Percentiles rank a stretch among this genome's conserved stretches.
Conservation (phyloP, 2,888 invertebrate species). For the Gymnocheta viridis region DNA sequence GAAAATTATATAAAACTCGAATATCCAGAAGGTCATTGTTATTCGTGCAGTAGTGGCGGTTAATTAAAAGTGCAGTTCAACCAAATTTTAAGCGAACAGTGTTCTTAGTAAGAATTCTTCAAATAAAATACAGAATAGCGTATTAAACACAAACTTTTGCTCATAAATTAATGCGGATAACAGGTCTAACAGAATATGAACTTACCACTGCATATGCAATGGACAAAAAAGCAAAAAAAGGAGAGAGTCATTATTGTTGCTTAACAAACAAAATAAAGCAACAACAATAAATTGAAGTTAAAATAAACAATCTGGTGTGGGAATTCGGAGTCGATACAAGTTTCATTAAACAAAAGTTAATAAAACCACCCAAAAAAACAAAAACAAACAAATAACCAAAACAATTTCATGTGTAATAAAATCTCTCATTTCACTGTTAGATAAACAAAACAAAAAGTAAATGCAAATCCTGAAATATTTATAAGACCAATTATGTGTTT, state of each 20-base stretch:
- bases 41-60: too few relatives aligned
- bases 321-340: slow-evolving; percentile 60
- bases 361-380: slow-evolving; percentile 23
- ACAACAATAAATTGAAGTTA: slow-evolving; percentile 61
- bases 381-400: slow-evolving; percentile 51
- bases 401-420: slow-evolving; percentile 56
- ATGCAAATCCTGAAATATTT: slow-evolving; percentile 32
- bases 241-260: slow-evolving; percentile 59
- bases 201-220: background rate
- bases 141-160: slow-evolving; percentile 5
- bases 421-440: slow-evolving; percentile 16
- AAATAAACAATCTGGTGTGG: slow-evolving; percentile 73
- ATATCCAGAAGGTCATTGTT: too few relatives aligned
- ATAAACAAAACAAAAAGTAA: slow-evolving; percentile 3
- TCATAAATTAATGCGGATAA: slow-evolving; percentile 54
- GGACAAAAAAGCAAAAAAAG: slow-evolving; percentile 2
- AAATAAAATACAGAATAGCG: background rate
- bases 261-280: slow-evolving; percentile 59
- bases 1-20: too few relatives aligned
- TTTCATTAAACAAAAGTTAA: slow-evolving; percentile 40
- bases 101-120: too few relatives aligned
- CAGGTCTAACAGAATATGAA: slow-evolving; percentile 44
- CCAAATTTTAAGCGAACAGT: background rate
- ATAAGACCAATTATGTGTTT: slow-evolving; percentile 41
- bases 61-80: background rate